These are phyloP conservation scores for Pterocles gutturalis DNA, from an alignment of 2,113 vertebrate species.

Conservation along the genomic window DNA sequence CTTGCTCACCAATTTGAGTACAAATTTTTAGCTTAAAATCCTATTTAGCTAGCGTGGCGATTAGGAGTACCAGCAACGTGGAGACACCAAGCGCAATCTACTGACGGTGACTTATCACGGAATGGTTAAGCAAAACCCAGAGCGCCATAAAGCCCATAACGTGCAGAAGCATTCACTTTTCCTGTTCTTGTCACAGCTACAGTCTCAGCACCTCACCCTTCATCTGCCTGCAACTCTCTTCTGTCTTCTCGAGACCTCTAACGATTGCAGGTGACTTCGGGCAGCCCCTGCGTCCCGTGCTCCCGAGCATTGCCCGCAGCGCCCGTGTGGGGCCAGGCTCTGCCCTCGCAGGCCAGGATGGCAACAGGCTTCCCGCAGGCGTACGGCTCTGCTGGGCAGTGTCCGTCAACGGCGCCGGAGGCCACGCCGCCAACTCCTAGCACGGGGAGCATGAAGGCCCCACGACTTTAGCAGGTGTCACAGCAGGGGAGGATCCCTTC, in stretches of 20 bases:
- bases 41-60: fast-evolving
- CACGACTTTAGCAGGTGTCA: not conserved
- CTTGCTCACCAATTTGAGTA: not conserved
- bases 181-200: not conserved
- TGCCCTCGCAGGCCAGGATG: not conserved
- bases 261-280: too few relatives aligned
- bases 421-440: not conserved
- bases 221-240: not conserved
- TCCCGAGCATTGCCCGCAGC: not conserved
- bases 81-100: not conserved
- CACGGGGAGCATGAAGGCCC: not conserved
- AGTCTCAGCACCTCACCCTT: not conserved
- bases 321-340: fast-evolving
- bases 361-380: fast-evolving
- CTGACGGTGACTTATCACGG: not conserved
- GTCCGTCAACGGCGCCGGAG: not conserved
- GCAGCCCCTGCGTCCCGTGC: not conserved
- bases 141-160: fast-evolving
- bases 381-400: fast-evolving
- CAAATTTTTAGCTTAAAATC: not conserved
- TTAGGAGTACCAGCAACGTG: not conserved
- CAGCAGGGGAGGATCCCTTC: not conserved
- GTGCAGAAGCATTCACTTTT: not conserved
- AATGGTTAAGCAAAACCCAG: not conserved
- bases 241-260: not conserved